A percentile compares a stretch with the other conserved stretches of the same genome.
Conservation (phyloP, 2,113 vertebrate genomes). For the Atrichornis clamosus region DNA sequence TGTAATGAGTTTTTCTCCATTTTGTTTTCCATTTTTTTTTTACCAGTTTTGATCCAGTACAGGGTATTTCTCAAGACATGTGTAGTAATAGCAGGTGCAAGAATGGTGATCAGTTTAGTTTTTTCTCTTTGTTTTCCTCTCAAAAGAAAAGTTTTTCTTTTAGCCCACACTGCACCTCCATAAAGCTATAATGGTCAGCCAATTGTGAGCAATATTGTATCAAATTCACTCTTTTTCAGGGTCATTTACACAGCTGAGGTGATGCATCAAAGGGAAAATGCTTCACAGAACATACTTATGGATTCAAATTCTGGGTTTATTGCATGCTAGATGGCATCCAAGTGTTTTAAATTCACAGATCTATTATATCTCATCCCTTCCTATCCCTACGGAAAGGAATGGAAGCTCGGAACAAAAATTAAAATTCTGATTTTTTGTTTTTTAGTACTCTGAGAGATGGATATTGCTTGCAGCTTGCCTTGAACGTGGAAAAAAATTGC, state of each 20-base stretch:
- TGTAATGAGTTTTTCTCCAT: not conserved
- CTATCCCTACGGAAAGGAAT: not conserved
- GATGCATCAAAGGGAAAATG: not conserved
- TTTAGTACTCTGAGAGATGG: not conserved
- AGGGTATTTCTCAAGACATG: not conserved
- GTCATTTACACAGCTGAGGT: not conserved
- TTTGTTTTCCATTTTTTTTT: rapidly evolving
- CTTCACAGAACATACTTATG: not conserved
- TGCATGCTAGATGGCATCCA: not conserved
- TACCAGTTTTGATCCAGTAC: not conserved
- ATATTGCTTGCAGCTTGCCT: not conserved
- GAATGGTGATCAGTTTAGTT: not conserved
- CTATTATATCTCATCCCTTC: not conserved
- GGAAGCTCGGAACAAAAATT: not conserved
- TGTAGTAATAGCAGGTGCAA: not conserved
- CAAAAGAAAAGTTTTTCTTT: not conserved
- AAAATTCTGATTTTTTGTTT: not conserved
- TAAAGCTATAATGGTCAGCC: not conserved
- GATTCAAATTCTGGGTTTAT: not conserved
- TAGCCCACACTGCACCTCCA: not conserved
- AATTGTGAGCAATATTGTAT: not conserved
- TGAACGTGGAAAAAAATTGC: not conserved
- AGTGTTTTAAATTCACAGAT: not conserved
- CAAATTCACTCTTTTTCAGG: not conserved
- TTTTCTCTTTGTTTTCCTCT: not conserved